Conservation (phyloP, 2,797 vertebrate species). For the Pseudochaenichthys georgianus region DNA sequence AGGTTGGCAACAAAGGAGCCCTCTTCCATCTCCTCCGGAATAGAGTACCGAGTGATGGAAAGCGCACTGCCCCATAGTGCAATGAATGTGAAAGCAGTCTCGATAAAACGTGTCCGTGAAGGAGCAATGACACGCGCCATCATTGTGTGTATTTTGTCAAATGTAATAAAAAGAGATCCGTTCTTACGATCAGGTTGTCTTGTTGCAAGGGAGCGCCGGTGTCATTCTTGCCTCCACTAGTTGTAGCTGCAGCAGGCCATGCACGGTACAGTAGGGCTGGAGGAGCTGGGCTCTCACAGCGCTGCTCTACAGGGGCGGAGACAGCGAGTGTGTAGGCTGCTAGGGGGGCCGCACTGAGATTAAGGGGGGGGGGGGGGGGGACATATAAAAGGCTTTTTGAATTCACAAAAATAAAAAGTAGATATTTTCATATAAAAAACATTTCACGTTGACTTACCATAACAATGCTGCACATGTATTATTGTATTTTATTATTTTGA, state of each 20-base stretch:
- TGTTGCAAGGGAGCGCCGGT: slow-evolving; percentile 50
- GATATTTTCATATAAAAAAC: neutral
- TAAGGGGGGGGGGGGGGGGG: neutral
- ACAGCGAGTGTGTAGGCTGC: slow-evolving; percentile 26
- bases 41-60: slow-evolving; percentile 86
- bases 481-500: no score
- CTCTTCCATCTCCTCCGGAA: slow-evolving; percentile 87
- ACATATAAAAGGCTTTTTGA: neutral
- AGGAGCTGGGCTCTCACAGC: slow-evolving; percentile 49
- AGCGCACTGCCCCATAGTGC: slow-evolving; percentile 77
- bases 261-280: slow-evolving; percentile 50
- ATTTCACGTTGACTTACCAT: neutral
- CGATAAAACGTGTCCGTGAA: slow-evolving; percentile 54
- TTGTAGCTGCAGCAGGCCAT: slow-evolving; percentile 64
- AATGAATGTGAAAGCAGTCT: slow-evolving; percentile 61
- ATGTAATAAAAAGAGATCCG: slow-evolving; percentile 25
- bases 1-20: slow-evolving; percentile 87
- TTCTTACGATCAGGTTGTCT: slow-evolving; percentile 55
- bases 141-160: neutral
- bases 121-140: slow-evolving; percentile 59
- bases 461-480: no score
- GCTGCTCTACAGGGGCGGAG: slow-evolving; percentile 69
- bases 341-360: neutral
- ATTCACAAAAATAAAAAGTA: neutral
- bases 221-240: slow-evolving; percentile 72